Percentiles rank a stretch among this genome's conserved stretches.
phyloP scores from a whole-genome alignment of 2,888 invertebrate genomes.

The Epsilonema sp. region DNA sequence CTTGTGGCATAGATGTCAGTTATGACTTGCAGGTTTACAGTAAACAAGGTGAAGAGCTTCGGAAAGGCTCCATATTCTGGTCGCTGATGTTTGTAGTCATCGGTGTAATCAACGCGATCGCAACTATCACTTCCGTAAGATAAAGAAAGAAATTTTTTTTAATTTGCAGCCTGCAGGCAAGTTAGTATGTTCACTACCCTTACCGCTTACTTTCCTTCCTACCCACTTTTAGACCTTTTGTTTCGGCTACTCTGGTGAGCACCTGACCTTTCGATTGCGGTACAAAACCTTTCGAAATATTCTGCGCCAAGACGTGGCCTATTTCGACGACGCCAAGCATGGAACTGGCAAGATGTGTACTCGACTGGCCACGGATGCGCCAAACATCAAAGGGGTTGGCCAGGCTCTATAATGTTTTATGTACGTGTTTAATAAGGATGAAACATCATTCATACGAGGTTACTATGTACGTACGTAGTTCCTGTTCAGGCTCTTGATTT shows the following conservation, averaged over 20 bases:
- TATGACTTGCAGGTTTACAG: constrained; percentile 31
- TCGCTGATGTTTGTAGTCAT: constrained; percentile 34
- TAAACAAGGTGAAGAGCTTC: constrained; percentile 22
- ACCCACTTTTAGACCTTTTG: constrained; percentile 16
- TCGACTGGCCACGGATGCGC: constrained; percentile 33
- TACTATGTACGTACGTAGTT: neutral
- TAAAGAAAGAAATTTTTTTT: no score
- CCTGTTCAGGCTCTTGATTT: constrained; percentile 30
- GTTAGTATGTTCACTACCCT: no score
- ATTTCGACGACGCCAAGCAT: constrained; percentile 32
- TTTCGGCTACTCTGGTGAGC: constrained; percentile 29
- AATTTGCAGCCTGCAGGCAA: no score
- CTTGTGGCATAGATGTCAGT: no score
- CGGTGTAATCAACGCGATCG: constrained; percentile 25
- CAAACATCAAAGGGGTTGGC: constrained; percentile 28
- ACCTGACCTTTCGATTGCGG: constrained; percentile 29
- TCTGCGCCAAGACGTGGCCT: constrained; percentile 32
- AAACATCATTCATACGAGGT: no score
- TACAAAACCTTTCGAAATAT: constrained; percentile 31
- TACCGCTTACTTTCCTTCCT: no score
- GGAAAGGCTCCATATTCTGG: constrained; percentile 30
- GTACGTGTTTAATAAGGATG: constrained; percentile 1
- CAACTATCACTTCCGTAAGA: constrained; percentile 26
- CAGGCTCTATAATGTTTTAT: constrained; percentile 1
- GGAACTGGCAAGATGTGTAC: constrained; percentile 31